These are phyloP conservation scores for Neomonachus schauinslandi DNA, from an alignment of 2,113 vertebrate species.

Conservation along the genomic window DNA sequence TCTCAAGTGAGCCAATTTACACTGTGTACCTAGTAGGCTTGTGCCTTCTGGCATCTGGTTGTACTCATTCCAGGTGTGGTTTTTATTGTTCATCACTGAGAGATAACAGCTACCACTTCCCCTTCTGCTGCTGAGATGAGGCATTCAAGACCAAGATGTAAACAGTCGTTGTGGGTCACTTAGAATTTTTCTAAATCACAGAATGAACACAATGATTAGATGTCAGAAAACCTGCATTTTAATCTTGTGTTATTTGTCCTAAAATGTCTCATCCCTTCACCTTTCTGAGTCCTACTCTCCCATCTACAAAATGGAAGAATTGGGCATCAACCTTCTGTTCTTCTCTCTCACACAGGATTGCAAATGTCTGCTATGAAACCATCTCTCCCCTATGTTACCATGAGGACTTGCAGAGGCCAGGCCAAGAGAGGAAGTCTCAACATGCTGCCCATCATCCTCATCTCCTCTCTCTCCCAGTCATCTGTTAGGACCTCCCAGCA, in stretches of 20 bases:
- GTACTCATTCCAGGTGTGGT: neutral
- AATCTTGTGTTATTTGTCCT: neutral
- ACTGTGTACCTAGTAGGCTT: neutral
- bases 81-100: neutral
- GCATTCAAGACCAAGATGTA: neutral
- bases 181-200: neutral
- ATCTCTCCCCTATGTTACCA: neutral
- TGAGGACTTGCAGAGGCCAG: neutral
- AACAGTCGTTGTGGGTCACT: neutral
- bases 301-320: neutral
- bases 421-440: neutral
- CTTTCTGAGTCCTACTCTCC: neutral
- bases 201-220: neutral
- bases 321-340: neutral
- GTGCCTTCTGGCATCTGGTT: neutral
- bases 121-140: neutral
- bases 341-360: neutral
- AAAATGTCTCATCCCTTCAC: slow-evolving; percentile 6
- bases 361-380: neutral
- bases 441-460: neutral
- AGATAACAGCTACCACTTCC: neutral
- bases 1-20: neutral
- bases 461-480: neutral
- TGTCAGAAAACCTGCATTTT: neutral
- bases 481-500: neutral